These are phyloP conservation scores for Agriopis aurantiaria DNA, from an alignment of 2,888 invertebrate genomes.

Conservation along the genomic window DNA sequence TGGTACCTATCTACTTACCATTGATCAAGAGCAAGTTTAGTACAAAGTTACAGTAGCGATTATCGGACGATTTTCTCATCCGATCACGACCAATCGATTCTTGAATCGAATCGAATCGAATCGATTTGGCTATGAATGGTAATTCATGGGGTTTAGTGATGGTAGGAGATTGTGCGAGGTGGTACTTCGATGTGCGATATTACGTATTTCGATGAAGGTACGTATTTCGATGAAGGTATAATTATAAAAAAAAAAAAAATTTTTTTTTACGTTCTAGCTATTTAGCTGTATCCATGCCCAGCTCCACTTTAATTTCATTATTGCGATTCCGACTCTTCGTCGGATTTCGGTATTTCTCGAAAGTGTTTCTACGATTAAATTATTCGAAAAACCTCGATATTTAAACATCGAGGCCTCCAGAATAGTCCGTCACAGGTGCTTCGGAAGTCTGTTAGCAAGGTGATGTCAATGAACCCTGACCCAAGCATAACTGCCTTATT, in stretches of 20 bases:
- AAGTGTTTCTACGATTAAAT: too few species aligned
- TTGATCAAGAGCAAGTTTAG: conserved; percentile 3
- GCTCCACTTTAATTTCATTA: too few species aligned
- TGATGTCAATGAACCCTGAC: conserved; percentile 60
- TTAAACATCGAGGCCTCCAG: background rate
- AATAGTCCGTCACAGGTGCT: conserved; percentile 22
- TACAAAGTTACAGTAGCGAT: conserved; percentile 20
- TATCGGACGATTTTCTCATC: conserved; percentile 32
- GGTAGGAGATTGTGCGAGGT: conserved; percentile 29
- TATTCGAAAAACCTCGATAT: background rate
- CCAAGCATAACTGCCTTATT: conserved; percentile 31
- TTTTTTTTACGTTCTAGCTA: too few species aligned
- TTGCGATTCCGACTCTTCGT: too few species aligned
- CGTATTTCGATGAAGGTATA: too few species aligned
- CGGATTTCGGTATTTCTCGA: too few species aligned
- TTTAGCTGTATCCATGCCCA: too few species aligned
- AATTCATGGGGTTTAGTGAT: conserved; percentile 40
- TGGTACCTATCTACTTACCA: background rate
- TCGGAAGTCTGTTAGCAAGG: conserved; percentile 61
- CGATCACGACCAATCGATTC: conserved; percentile 38
- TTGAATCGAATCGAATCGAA: conserved; percentile 44
- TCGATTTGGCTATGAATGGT: conserved; percentile 46
- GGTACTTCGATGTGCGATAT: background rate
- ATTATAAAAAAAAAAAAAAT: too few species aligned
- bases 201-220: too few species aligned